Evolutionary conservation across 2,888 invertebrate species (phyloP).

Genomic region (Cantharis lateralis): DNA sequence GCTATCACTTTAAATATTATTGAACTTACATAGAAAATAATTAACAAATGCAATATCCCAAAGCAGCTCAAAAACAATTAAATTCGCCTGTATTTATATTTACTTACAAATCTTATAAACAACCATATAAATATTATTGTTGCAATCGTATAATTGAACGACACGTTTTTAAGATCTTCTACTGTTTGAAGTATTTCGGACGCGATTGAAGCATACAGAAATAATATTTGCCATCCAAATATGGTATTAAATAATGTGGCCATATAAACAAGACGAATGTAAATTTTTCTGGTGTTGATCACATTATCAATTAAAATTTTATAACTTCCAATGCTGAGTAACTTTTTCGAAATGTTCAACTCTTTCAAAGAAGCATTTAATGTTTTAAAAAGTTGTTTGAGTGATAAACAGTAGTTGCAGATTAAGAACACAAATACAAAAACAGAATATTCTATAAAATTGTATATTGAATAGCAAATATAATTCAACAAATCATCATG

Average conservation of each 20-base stretch:
- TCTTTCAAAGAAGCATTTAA: not conserved
- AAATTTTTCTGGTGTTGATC: not conserved
- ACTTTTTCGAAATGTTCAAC: not conserved
- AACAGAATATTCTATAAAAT: not conserved
- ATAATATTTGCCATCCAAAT: not conserved
- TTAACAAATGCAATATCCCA: no score
- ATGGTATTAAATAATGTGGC: not conserved
- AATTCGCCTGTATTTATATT: no score
- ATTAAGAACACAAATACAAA: not conserved
- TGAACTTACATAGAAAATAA: no score
- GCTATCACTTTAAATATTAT: no score
- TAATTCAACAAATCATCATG: not conserved
- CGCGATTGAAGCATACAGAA: not conserved
- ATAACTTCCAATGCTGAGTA: not conserved
- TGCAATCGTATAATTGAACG: not conserved
- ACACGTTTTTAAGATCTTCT: not conserved
- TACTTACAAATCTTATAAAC: not conserved
- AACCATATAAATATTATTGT: not conserved
- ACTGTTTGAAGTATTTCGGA: not conserved
- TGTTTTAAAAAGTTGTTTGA: not conserved
- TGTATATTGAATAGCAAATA: not conserved
- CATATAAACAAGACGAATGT: not conserved
- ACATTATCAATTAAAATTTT: not conserved
- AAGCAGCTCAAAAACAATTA: no score
- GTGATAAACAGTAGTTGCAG: not conserved